A percentile compares a stretch with the other conserved stretches of the same genome.
These are phyloP conservation scores for Tryphoninae sp. DNA, from an alignment of 2,888 invertebrate genomes.

Conservation along the genomic window DNA sequence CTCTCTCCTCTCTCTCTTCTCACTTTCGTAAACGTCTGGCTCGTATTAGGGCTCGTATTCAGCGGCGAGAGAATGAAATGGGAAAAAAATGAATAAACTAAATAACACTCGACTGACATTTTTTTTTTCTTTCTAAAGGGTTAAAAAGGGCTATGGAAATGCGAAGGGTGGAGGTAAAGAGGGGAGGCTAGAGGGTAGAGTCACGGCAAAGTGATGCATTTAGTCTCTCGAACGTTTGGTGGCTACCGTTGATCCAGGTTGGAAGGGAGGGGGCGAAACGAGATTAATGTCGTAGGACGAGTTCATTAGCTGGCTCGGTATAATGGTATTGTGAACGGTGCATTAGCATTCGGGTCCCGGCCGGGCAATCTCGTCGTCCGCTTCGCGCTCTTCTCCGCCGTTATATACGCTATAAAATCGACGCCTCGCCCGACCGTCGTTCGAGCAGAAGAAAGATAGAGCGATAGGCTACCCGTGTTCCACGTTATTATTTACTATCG, in stretches of 20 bases:
- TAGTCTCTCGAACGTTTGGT: slow-evolving; percentile 59
- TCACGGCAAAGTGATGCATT: slow-evolving; percentile 46
- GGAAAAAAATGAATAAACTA: background rate
- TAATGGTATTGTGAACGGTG: slow-evolving; percentile 71
- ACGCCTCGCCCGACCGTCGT: slow-evolving; percentile 49
- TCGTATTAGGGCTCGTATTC: slow-evolving; percentile 34
- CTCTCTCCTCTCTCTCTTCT: background rate
- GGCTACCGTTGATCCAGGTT: slow-evolving; percentile 35
- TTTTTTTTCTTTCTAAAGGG: background rate
- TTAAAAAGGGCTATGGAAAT: background rate
- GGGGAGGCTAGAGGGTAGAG: slow-evolving; percentile 10
- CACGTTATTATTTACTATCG: slow-evolving; percentile 69
- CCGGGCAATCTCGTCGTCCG: background rate
- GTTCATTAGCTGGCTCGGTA: slow-evolving; percentile 72
- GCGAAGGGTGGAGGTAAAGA: background rate
- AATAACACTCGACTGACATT: background rate
- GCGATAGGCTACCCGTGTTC: slow-evolving; percentile 53
- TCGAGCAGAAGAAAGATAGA: background rate
- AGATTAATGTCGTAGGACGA: slow-evolving; percentile 72
- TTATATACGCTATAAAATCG: slow-evolving; percentile 43
- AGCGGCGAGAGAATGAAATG: slow-evolving; percentile 1
- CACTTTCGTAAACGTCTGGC: background rate
- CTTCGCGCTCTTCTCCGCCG: background rate
- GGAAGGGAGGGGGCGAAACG: slow-evolving; percentile 26
- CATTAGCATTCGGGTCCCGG: background rate